These are phyloP conservation scores for Oscheius sp. DNA, from an alignment of 2,888 invertebrate genomes.

Conservation along the genomic window DNA sequence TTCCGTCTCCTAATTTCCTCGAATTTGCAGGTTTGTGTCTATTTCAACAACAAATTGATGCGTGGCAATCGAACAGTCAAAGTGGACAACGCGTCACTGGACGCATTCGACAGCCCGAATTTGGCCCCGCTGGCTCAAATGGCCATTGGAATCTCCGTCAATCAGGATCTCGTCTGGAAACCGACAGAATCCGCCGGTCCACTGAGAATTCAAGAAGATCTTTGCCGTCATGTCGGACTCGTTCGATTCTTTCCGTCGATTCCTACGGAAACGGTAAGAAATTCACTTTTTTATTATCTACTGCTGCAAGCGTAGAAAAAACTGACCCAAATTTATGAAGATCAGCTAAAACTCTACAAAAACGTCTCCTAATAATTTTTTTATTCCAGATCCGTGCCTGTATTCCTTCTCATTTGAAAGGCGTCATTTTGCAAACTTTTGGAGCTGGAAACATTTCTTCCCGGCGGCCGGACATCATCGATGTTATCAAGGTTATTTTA, in stretches of 20 bases:
- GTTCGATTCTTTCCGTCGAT: slow-evolving; percentile 91
- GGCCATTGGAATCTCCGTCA: slow-evolving; percentile 80
- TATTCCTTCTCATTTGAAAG: slow-evolving; percentile 82
- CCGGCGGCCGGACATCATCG: slow-evolving; percentile 83
- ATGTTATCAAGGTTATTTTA: no score
- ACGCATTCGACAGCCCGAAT: slow-evolving; percentile 90
- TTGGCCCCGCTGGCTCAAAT: slow-evolving; percentile 84
- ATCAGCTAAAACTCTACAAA: no score
- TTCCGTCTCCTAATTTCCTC: neutral
- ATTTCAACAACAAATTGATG: slow-evolving; percentile 81
- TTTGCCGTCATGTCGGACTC: slow-evolving; percentile 87
- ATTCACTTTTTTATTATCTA: no score
- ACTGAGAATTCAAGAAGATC: slow-evolving; percentile 75
- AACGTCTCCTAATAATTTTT: no score
- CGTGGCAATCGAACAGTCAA: slow-evolving; percentile 90
- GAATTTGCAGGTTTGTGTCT: neutral
- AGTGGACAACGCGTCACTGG: slow-evolving; percentile 79
- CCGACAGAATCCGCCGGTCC: neutral
- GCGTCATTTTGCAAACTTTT: slow-evolving; percentile 90
- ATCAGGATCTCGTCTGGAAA: slow-evolving; percentile 78
- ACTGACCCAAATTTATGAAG: no score
- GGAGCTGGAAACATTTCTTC: slow-evolving; percentile 93
- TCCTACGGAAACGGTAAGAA: slow-evolving; percentile 80
- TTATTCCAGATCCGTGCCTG: slow-evolving; percentile 72
- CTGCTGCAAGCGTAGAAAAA: no score